Evolutionary conservation across 2,113 vertebrate genomes (phyloP), one percentile per base, ranked within the genome.

Genomic region (Tympanuchus pallidicinctus): DNA sequence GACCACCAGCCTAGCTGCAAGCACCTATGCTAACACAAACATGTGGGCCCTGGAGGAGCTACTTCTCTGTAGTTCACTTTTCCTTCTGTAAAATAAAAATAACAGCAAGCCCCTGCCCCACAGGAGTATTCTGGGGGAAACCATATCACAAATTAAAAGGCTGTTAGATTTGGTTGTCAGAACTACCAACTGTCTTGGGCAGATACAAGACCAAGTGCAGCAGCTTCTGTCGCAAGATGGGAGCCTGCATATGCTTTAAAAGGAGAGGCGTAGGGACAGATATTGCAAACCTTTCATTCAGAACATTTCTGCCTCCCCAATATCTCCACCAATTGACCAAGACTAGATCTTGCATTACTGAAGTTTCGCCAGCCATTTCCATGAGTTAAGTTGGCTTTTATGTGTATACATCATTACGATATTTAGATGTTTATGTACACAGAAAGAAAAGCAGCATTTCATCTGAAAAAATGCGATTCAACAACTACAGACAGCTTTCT

Each of bases 391-490:
- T 74, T 69, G 88, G 42, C 20, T 40, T 88, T 75, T 93, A 8
- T 83, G 48, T 69, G 30, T 56, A 13, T 66, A 56, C 18, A 10
- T 47, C 21, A 48, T 86, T 89, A 91, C 59, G 30, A 36, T 65
- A 75, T 45, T 86, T 77, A 40, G 47, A 71, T 72, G 65, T 64
- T 91, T 90, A 83, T 72, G 40, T 25, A 83, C 25, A 74, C 13
- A 89, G 40, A 47, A 88, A 78, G 45, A 91, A 89, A 86, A 66
- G 32, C 56, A 94, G 67, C 7, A 50, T 83, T 91, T 93, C 14
- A 13, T 83, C 28, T 89, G 72, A 93, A 92, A 89, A n/a, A 71
- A 28, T 88, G 28, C 63, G 20, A 86, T 74, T 82, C 85, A 77
- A 17, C 18, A 28, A 56, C 32, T 88, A 79, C 61, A 83, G 64